Evolutionary conservation across 1,140 invertebrate species (phyloP).

Genomic region (Conus ventricosus): DNA sequence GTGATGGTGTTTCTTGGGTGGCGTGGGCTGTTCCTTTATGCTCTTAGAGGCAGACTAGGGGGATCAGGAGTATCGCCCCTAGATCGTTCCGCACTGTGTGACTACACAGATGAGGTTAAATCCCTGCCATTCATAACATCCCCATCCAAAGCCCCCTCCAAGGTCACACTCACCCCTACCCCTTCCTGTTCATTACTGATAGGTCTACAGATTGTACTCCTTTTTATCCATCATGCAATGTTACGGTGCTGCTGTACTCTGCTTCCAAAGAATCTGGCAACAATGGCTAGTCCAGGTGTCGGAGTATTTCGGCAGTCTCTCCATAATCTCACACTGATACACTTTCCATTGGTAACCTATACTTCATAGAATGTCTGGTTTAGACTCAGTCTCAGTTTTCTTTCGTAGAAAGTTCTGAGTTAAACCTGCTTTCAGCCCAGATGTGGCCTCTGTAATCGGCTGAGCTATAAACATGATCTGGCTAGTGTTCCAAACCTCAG

Average conservation of each 20-base stretch:
- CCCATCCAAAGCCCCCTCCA: slow-evolving; percentile 10
- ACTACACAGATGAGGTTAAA: background rate
- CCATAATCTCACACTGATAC: too few relatives aligned
- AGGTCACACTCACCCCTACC: background rate
- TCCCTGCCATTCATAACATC: background rate
- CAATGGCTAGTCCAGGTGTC: background rate
- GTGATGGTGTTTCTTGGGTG: slow-evolving; percentile 50
- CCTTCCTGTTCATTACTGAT: background rate
- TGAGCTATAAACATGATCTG: too few relatives aligned
- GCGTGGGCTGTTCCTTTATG: slow-evolving; percentile 62
- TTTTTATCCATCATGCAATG: background rate
- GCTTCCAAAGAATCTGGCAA: background rate
- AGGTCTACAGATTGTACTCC: background rate
- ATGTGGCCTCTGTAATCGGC: too few relatives aligned
- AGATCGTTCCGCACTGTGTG: background rate
- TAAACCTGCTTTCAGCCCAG: too few relatives aligned
- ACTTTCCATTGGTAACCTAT: too few relatives aligned
- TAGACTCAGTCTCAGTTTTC: too few relatives aligned
- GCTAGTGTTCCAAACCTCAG: too few relatives aligned
- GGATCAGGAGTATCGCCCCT: slow-evolving; percentile 42
- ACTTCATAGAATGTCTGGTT: too few relatives aligned
- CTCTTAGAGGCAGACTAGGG: slow-evolving; percentile 64
- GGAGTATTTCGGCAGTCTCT: slow-evolving; percentile 6
- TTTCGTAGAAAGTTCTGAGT: too few relatives aligned
- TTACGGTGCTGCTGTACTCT: background rate